Evolutionary conservation across 2,888 invertebrate species (phyloP).

Genomic region (Orthosia cruda): DNA sequence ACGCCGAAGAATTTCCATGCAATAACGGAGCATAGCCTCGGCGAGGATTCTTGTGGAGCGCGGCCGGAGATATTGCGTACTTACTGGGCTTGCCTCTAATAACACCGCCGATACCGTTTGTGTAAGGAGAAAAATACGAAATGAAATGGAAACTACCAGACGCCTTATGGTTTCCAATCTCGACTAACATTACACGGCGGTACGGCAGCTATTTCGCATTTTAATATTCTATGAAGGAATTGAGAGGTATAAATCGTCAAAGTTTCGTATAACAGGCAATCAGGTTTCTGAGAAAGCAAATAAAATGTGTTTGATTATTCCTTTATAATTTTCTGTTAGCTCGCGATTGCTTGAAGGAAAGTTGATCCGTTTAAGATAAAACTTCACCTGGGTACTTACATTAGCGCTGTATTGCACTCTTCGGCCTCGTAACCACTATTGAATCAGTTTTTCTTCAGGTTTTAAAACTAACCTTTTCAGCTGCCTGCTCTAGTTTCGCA

Average conservation of each 20-base stretch:
- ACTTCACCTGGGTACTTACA: slow-evolving; percentile 26
- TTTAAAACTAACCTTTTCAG: slow-evolving; percentile 42
- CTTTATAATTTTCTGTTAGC: slow-evolving; percentile 36
- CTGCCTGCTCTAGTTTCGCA: slow-evolving; percentile 40
- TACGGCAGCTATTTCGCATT: slow-evolving; percentile 74
- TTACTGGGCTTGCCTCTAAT: slow-evolving; percentile 90
- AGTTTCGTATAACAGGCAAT: slow-evolving; percentile 52
- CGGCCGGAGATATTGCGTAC: slow-evolving; percentile 90
- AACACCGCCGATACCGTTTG: slow-evolving; percentile 89
- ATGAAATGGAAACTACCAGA: slow-evolving; percentile 87
- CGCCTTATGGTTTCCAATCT: slow-evolving; percentile 87
- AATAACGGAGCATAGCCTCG: slow-evolving; percentile 87
- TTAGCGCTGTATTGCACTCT: slow-evolving; percentile 23
- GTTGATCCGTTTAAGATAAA: slow-evolving; percentile 28
- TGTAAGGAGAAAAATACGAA: slow-evolving; percentile 88
- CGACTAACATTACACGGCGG: slow-evolving; percentile 75
- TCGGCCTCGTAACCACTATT: slow-evolving; percentile 36
- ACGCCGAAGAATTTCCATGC: slow-evolving; percentile 91
- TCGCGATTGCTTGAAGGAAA: slow-evolving; percentile 25
- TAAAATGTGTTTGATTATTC: slow-evolving; percentile 34
- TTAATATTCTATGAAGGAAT: slow-evolving; percentile 75
- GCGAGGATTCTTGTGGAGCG: slow-evolving; percentile 84
- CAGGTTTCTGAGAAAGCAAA: slow-evolving; percentile 33
- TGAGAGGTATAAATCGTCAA: slow-evolving; percentile 53
- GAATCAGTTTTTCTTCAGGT: slow-evolving; percentile 31